A percentile compares a stretch with the other conserved stretches of the same genome.
phyloP scores from a whole-genome alignment of 2,888 invertebrate genomes.

The Erpobdella octoculata region DNA sequence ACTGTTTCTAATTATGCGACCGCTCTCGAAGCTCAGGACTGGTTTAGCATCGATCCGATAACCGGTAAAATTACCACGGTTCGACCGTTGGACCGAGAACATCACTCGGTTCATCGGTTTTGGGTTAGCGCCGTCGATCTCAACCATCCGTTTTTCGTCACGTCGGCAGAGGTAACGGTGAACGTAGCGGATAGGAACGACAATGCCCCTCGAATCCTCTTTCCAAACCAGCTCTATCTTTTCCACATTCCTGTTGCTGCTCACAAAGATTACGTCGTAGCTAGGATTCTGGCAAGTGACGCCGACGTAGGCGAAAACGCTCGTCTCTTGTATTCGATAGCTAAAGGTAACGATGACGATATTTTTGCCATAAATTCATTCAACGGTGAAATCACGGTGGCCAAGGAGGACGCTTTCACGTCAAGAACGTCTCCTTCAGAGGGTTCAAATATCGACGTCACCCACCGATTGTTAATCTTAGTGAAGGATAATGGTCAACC shows the following conservation, averaged over 20 bases:
- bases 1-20: background rate
- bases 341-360: constrained; percentile 32
- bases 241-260: constrained; percentile 13
- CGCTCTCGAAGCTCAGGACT: constrained; percentile 21
- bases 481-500: constrained; percentile 33
- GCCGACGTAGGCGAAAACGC: constrained; percentile 35
- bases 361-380: constrained; percentile 32
- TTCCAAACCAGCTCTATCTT: constrained; percentile 25
- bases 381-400: constrained; percentile 31
- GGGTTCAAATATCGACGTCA: background rate
- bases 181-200: constrained; percentile 34
- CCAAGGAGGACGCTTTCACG: constrained; percentile 22
- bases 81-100: constrained; percentile 31
- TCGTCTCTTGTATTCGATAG: constrained; percentile 32
- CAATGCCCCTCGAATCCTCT: constrained; percentile 33
- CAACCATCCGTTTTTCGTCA: constrained; percentile 6
- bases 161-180: constrained; percentile 29
- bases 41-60: constrained; percentile 29
- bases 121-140: constrained; percentile 29
- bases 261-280: constrained; percentile 24
- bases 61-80: constrained; percentile 28
- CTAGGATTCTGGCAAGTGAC: constrained; percentile 33
- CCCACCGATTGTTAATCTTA: constrained; percentile 30
- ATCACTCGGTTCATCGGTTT: constrained; percentile 23
- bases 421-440: background rate